Conservation (phyloP, 2,113 vertebrate genomes). For the Microtus montanus region DNA sequence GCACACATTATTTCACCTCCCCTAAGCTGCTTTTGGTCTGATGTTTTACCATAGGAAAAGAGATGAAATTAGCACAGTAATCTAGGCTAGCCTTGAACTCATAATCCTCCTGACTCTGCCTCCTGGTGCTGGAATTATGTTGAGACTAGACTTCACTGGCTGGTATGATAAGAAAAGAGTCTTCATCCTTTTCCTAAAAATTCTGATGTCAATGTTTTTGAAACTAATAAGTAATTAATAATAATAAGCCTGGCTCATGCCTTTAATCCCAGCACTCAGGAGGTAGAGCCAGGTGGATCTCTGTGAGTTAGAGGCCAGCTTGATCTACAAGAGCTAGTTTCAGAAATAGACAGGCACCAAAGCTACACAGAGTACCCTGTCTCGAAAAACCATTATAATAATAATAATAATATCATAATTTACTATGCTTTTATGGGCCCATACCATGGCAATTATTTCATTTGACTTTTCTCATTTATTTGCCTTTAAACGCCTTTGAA, state of each 20-base stretch:
- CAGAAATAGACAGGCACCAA: too few species aligned
- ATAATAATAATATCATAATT: neutral
- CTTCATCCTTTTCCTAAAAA: slow-evolving; percentile 36
- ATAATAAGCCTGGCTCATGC: too few species aligned
- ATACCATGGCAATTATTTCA: neutral
- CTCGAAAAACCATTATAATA: neutral
- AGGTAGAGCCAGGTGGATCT: too few species aligned
- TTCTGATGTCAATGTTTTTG: neutral
- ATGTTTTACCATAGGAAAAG: neutral
- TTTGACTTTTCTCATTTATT: slow-evolving; percentile 18
- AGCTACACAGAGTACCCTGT: too few species aligned
- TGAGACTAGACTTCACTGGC: neutral
- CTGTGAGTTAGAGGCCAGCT: too few species aligned
- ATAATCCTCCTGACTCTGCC: neutral
- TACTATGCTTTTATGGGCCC: slow-evolving; percentile 3
- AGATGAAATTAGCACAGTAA: neutral
- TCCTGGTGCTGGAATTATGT: neutral
- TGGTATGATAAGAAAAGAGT: neutral
- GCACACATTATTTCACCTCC: neutral
- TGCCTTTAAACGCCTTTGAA: neutral
- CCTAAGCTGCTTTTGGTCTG: neutral
- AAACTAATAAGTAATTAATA: neutral
- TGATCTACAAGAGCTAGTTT: too few species aligned
- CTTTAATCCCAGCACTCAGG: too few species aligned
- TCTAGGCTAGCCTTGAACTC: neutral